These are phyloP conservation scores for Marmota flaviventris DNA, from an alignment of 2,113 vertebrate genomes.

Conservation along the genomic window DNA sequence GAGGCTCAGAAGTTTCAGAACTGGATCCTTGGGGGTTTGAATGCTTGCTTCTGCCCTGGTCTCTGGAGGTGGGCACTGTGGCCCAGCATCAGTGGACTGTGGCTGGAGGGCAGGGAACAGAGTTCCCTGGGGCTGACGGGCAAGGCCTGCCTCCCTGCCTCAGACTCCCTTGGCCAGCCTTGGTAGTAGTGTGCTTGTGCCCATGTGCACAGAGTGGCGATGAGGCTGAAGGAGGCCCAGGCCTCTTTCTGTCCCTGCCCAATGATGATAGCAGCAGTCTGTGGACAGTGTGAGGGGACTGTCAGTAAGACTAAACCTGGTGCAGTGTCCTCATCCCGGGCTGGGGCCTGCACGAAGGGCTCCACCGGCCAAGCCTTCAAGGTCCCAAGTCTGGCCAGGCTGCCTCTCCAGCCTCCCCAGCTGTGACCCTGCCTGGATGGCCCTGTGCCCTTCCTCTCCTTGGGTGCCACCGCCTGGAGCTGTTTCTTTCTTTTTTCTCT, in stretches of 20 bases:
- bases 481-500: neutral
- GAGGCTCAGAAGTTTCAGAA: neutral
- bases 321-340: neutral
- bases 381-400: neutral
- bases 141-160: neutral
- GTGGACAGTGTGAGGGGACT: neutral
- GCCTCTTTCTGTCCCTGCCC: neutral
- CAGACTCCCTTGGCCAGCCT: too few relatives aligned
- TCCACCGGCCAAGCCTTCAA: neutral
- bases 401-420: too few relatives aligned
- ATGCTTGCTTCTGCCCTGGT: neutral
- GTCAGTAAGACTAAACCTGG: neutral
- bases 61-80: neutral
- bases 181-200: rapidly evolving
- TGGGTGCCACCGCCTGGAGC: too few relatives aligned
- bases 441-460: rapidly evolving
- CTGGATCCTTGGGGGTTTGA: rapidly evolving
- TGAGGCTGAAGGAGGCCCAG: neutral
- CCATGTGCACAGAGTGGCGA: neutral
- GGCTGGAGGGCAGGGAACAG: neutral
- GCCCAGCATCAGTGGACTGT: rapidly evolving
- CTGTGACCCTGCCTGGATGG: neutral
- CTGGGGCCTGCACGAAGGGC: neutral
- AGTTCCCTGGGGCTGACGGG: neutral
- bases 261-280: rapidly evolving